Conservation (phyloP, 2,113 vertebrate genomes). For the Melanotaenia duboulayi region DNA sequence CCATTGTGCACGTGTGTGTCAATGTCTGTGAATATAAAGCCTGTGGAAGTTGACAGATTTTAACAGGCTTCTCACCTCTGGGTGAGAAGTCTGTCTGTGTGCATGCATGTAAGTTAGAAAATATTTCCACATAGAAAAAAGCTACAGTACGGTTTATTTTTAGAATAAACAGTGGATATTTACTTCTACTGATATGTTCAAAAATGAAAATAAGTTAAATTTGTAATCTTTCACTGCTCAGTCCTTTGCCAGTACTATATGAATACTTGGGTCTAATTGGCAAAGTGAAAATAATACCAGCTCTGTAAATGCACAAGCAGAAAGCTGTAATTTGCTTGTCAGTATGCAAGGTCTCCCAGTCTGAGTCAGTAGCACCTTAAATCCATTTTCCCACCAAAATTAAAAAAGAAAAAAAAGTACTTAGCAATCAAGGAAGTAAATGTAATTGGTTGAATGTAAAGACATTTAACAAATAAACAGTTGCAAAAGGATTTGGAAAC, state of each 20-base stretch:
- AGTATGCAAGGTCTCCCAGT: background rate
- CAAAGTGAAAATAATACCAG: background rate
- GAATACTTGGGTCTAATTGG: background rate
- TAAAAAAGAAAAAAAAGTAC: background rate
- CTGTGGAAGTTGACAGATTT: conserved; percentile 13
- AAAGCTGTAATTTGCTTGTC: background rate
- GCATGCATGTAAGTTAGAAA: conserved; percentile 6
- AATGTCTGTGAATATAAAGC: conserved; percentile 17
- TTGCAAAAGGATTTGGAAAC: background rate
- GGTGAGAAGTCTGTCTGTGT: conserved; percentile 20
- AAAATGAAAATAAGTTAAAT: background rate
- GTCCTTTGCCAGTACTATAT: background rate
- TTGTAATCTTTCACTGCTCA: background rate
- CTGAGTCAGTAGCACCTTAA: background rate
- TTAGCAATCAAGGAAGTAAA: background rate
- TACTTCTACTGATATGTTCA: background rate
- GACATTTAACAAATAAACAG: background rate
- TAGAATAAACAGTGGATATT: background rate
- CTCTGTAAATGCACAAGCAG: background rate
- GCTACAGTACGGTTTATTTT: background rate
- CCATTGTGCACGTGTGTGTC: conserved; percentile 6
- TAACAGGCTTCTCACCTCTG: conserved; percentile 12
- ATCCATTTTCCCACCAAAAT: background rate
- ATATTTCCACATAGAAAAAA: background rate
- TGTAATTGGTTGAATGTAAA: background rate